Base-by-base conservation (phyloP, 2,113 vertebrate species). In the Apaloderma vittatum region DNA sequence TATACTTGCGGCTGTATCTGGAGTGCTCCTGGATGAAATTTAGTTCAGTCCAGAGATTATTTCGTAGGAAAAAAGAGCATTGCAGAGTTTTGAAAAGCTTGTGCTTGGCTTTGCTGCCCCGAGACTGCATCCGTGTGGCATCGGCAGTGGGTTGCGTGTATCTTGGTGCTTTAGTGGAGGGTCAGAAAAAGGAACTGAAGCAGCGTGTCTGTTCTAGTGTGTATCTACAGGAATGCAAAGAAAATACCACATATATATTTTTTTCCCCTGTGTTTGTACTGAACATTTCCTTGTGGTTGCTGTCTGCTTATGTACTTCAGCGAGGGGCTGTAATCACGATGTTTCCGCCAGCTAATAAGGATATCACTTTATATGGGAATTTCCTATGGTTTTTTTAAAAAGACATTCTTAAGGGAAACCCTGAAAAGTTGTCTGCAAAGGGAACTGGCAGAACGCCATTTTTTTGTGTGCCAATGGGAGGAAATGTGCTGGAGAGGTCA, bases 101-200 rank as follows among this genome's bases (percentile, higher is more conserved):
- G 5, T 30, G 12, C 43, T 72, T 45, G 22, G 9, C 21, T 70
- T 70, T 36, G 0, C 1, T 85, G 46, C 30, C 54, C 58, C 32
- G 8, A n/a, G 43, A 16, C n/a, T 4, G 58, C 29, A 66, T 71
- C 45, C 49, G 23, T 1, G 1, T 30, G 46, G 12, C 40, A 8
- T 27, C 3, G 2, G 6, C 43, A 34, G 77, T 8, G 70, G 26
- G 52, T 55, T 65, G 19, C 0, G 0, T 0, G 2, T 27, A 12
- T 37, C 17, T 72, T 16, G 2, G 27, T 40, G 57, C 74, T 87
- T 46, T 29, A 27, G 8, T 9, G 12, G n/a, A n/a, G 51, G 14
- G 6, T 6, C 4, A 1, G 4, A 27, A 18, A 19, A 32, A 65
- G 55, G 46, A 70, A 15, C 9, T 27, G 15, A 37, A 59, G 16